A percentile compares a stretch with the other conserved stretches of the same genome.
phyloP scores from a whole-genome alignment of 30 jellyfish, hydroid and myxozoan species.

The Rhopilema esculentum region DNA sequence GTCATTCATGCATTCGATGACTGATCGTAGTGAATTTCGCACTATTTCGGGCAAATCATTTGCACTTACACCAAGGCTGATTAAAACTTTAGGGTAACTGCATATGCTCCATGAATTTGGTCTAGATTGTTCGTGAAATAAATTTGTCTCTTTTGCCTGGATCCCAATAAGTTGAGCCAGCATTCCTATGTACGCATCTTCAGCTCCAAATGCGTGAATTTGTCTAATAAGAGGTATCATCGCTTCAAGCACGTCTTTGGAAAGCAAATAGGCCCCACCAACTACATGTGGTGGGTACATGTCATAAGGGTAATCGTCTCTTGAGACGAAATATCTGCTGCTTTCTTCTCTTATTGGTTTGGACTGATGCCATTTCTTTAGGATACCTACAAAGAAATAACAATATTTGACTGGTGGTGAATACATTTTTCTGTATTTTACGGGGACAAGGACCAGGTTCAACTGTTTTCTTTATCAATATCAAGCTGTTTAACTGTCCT shows the following conservation, averaged over 20 bases:
- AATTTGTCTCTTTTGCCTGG: conserved; percentile 7
- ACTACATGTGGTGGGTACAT: conserved; percentile 19
- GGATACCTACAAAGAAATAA: conserved; percentile 2
- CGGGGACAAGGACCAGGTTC: no score
- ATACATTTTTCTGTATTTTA: background rate
- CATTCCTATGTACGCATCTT: conserved; percentile 51
- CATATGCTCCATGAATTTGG: conserved; percentile 45
- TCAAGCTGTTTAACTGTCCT: no score
- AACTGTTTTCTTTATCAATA: no score
- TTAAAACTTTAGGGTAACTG: conserved; percentile 9
- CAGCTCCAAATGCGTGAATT: conserved; percentile 39
- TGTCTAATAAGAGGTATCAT: conserved; percentile 16
- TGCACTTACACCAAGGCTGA: conserved; percentile 36
- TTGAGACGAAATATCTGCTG: conserved; percentile 9
- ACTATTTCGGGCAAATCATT: conserved; percentile 47
- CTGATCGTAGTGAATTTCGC: conserved; percentile 27
- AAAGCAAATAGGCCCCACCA: conserved; percentile 43
- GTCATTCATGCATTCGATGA: conserved; percentile 13
- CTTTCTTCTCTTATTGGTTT: conserved; percentile 11
- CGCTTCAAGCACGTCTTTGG: conserved; percentile 33
- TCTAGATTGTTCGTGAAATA: conserved; percentile 21
- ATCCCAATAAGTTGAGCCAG: conserved; percentile 21
- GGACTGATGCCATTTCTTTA: conserved; percentile 18
- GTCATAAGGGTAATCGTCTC: conserved; percentile 21
- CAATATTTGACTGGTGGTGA: background rate